Base-by-base conservation (phyloP, 2,888 invertebrate genomes). In the Lasioglossum malachurum region DNA sequence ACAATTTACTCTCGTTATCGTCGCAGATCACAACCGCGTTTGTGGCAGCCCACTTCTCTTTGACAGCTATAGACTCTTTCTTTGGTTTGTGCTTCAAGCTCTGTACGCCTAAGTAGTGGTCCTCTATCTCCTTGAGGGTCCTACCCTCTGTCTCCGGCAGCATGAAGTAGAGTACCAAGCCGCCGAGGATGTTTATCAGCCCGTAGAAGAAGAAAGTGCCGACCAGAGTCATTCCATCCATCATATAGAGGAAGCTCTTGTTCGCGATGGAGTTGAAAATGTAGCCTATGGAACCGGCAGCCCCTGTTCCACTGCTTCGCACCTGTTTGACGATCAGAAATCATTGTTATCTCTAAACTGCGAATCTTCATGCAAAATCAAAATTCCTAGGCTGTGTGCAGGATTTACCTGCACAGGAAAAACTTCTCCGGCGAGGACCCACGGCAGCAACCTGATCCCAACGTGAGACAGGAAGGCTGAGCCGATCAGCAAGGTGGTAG, bases 111-210 rank as follows among this genome's bases (percentile, higher is more conserved):
- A 97, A 96, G 91, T 97, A 97, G 94, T 97, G 97, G 84, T 97
- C 96, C 91, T 97, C 97, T 76, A 98, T 97, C 90, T 97, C 97
- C 80, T 96, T 96, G 69, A 98, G 94, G 0, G 97, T 97, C 92
- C 97, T 97, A 0, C 98, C 98, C 94, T 98, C 98, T 0, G 98
- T 98, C 96, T 98, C 98, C 0, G 98, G 98, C 82, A 98, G 94
- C 53, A 96, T 95, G 85, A 97, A 97, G 93, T 97, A 98, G 53
- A 98, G 95, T 14, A 96, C 94, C 5, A 96, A 86, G n/a, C 96
- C 96, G 0, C 98, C 98, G 0, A 96, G 86, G 7, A 97, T 94
- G 91, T 97, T 96, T 3, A 98, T 95, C 4, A 95, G 88, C 0
- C 97, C 96, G 93, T 98, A 97, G 46, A 98, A 96, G 92, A 97